A percentile compares a stretch with the other conserved stretches of the same genome.
phyloP scores from a whole-genome alignment of 1,140 invertebrate species.

The Protaetia brevitarsis region DNA sequence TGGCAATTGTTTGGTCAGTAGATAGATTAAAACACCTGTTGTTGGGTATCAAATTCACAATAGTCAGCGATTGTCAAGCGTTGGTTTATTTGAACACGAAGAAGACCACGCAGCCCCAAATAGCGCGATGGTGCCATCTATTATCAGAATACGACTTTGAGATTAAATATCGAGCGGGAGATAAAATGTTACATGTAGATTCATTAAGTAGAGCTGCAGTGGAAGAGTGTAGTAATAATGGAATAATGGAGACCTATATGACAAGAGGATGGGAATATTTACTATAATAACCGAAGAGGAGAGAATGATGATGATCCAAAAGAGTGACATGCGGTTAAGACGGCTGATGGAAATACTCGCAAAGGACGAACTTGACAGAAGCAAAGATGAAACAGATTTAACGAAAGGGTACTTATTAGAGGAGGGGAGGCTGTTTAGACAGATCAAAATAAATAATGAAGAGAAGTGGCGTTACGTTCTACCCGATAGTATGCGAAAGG shows the following conservation, averaged over 20 bases:
- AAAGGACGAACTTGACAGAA: background rate
- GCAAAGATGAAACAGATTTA: too few relatives aligned
- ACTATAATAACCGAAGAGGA: constrained; percentile 10
- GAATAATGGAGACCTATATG: constrained; percentile 8
- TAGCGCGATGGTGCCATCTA: constrained; percentile 35
- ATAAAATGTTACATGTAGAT: constrained; percentile 42
- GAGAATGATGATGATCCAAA: background rate
- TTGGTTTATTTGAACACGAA: constrained; percentile 29
- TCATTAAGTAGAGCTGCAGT: constrained; percentile 33
- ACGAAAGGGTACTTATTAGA: background rate
- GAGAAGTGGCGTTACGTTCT: constrained; percentile 13
- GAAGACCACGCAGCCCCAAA: constrained; percentile 30
- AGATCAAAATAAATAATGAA: background rate
- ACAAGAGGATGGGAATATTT: background rate
- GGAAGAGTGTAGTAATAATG: constrained; percentile 18
- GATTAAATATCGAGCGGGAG: background rate
- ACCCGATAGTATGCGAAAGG: constrained; percentile 25
- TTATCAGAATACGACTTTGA: constrained; percentile 36
- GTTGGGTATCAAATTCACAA: too few relatives aligned
- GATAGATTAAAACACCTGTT: too few relatives aligned
- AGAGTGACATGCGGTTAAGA: background rate
- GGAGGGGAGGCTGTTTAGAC: background rate
- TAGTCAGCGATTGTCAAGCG: constrained; percentile 41
- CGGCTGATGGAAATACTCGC: background rate
- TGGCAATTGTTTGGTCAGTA: too few relatives aligned